Conservation (phyloP, 2,888 invertebrate genomes). For the Cheilosia variabilis region DNA sequence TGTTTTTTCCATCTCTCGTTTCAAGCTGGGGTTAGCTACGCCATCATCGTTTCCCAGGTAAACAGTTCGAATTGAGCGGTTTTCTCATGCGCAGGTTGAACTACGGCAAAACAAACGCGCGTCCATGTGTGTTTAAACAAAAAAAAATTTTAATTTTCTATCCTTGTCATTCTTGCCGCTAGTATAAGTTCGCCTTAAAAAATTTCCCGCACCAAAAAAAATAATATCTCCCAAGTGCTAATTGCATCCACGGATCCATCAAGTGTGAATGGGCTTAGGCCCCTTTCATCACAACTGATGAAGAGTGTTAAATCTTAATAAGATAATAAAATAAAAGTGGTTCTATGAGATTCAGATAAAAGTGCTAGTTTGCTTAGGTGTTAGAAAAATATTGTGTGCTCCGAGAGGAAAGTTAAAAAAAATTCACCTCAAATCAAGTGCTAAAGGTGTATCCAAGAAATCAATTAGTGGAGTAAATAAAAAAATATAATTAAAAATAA, state of each 20-base stretch:
- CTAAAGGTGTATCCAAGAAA: constrained; percentile 28
- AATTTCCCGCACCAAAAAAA: constrained; percentile 2
- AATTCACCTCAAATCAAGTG: constrained; percentile 19
- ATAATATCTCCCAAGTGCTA: constrained; percentile 21
- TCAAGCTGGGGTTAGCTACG: constrained; percentile 66
- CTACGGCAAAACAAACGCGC: constrained; percentile 54
- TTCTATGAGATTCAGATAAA: constrained; percentile 25
- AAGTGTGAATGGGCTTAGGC: constrained; percentile 28
- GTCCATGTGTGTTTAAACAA: constrained; percentile 46
- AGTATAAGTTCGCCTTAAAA: constrained; percentile 40
- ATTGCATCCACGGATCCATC: constrained; percentile 15
- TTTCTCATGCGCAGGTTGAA: constrained; percentile 69
- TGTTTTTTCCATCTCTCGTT: constrained; percentile 8
- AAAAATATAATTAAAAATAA: constrained; percentile 5
- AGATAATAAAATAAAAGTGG: constrained; percentile 18
- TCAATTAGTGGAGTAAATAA: constrained; percentile 20
- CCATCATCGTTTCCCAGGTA: constrained; percentile 60
- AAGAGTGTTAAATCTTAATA: constrained; percentile 25
- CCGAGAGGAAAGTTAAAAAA: neutral
- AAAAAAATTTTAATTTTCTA: constrained; percentile 1
- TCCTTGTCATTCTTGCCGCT: constrained; percentile 47
- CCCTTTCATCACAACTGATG: constrained; percentile 20
- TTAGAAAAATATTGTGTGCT: constrained; percentile 9
- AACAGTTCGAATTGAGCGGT: constrained; percentile 74
- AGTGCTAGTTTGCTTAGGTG: constrained; percentile 23